These are phyloP conservation scores for Stenichneumon culpator DNA, from an alignment of 2,888 invertebrate species.

Conservation along the genomic window DNA sequence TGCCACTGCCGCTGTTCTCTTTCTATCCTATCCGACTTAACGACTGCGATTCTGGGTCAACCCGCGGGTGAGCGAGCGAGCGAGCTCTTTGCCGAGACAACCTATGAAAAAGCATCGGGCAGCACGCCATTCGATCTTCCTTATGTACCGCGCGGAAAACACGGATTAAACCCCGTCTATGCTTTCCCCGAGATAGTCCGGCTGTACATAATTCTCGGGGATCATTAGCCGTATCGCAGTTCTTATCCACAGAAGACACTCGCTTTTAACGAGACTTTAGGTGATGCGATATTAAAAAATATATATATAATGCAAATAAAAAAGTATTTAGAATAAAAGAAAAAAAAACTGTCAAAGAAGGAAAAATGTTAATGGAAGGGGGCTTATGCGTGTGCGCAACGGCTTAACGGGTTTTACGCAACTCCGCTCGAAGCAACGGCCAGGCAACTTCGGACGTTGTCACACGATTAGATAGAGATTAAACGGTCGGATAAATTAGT, in stretches of 20 bases:
- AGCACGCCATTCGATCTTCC: constrained; percentile 60
- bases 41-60: constrained; percentile 65
- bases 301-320: not conserved
- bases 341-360: constrained; percentile 22
- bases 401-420: constrained; percentile 48
- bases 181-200: not conserved
- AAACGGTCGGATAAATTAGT: constrained; percentile 47
- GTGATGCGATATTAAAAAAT: not conserved
- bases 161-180: constrained; percentile 38
- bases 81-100: constrained; percentile 18
- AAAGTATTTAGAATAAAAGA: not conserved
- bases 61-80: constrained; percentile 32
- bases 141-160: constrained; percentile 42
- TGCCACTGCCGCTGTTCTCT: not conserved
- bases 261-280: not conserved
- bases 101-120: constrained; percentile 57
- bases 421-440: not conserved
- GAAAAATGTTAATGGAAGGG: constrained; percentile 57
- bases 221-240: constrained; percentile 56
- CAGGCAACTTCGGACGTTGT: constrained; percentile 22
- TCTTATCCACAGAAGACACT: constrained; percentile 40
- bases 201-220: constrained; percentile 37
- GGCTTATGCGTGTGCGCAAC: constrained; percentile 36
- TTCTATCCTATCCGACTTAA: constrained; percentile 30
- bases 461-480: constrained; percentile 57